phyloP scores from a whole-genome alignment of 2,113 vertebrate genomes.

The Crotalus viridis region DNA sequence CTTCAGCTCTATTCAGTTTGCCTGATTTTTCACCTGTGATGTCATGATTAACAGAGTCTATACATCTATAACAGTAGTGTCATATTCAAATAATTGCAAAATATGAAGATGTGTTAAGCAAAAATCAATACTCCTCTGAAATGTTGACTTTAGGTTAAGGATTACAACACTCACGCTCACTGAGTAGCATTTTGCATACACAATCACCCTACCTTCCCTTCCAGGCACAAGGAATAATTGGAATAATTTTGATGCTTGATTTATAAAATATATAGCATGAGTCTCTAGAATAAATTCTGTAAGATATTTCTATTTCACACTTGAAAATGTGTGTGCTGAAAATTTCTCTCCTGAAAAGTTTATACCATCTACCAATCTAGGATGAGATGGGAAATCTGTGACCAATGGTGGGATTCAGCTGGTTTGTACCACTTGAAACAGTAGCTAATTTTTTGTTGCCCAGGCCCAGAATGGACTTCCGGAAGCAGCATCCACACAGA shows the following conservation, averaged over 20 bases:
- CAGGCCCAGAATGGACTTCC: no score
- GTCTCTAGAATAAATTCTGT: background rate
- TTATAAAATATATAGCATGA: background rate
- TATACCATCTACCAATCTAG: background rate
- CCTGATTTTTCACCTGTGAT: constrained; percentile 67
- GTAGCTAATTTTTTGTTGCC: no score
- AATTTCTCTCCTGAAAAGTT: background rate
- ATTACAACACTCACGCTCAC: background rate
- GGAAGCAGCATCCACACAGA: no score
- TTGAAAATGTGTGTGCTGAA: background rate
- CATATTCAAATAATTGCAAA: constrained; percentile 61
- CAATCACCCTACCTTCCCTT: background rate
- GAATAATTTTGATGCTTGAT: background rate
- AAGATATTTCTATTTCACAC: background rate
- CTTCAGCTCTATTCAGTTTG: constrained; percentile 70
- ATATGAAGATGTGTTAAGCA: constrained; percentile 33
- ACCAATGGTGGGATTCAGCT: no score
- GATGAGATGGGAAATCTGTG: background rate
- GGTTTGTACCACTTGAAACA: no score
- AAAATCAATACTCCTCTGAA: background rate
- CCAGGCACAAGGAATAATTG: background rate
- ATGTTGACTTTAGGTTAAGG: background rate
- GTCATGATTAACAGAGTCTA: constrained; percentile 66
- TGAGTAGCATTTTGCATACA: background rate
- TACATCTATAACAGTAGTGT: constrained; percentile 56